These are phyloP conservation scores for Elaphurus davidianus DNA, from an alignment of 2,113 vertebrate species.

Conservation along the genomic window DNA sequence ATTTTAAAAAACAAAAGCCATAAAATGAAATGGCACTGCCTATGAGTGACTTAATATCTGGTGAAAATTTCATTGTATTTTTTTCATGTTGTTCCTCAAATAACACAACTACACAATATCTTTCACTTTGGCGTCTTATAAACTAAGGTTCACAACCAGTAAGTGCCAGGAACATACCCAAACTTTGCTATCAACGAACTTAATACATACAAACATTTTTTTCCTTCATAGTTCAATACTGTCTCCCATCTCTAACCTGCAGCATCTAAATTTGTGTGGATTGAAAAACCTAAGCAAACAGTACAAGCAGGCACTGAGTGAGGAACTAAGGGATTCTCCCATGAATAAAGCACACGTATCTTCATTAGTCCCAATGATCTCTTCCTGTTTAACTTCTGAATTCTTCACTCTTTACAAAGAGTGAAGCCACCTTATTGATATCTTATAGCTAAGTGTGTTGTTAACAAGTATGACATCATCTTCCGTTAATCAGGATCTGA, in stretches of 20 bases:
- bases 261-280: neutral
- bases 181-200: neutral
- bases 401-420: neutral
- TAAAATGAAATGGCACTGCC: neutral
- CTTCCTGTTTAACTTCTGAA: neutral
- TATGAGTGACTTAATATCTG: neutral
- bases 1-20: neutral
- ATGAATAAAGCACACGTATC: neutral
- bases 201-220: neutral
- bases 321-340: neutral
- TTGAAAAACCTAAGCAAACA: neutral
- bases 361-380: neutral
- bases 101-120: neutral
- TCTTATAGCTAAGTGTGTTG: neutral
- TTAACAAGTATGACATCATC: neutral
- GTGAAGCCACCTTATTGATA: neutral
- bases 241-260: neutral
- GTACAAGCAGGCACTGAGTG: neutral
- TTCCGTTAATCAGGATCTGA: neutral
- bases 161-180: neutral
- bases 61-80: neutral
- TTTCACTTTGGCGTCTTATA: slow-evolving; percentile 14
- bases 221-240: neutral
- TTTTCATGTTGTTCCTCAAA: neutral
- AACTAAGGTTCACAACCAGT: neutral